Evolutionary conservation across 2,113 vertebrate species (phyloP).

Genomic region (Probosciger aterrimus): DNA sequence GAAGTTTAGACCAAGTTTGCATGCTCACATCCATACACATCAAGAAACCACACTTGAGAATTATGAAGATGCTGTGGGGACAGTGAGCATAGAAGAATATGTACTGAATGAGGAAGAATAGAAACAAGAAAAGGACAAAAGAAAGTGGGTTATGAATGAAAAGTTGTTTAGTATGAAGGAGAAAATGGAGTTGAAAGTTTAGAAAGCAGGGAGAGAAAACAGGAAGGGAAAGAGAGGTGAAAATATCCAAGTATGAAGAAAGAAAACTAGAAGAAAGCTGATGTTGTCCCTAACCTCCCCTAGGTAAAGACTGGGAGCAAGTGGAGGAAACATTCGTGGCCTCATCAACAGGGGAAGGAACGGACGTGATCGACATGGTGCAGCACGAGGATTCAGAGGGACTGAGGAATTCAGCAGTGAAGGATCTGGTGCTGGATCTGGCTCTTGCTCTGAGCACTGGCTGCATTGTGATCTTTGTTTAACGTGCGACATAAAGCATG

Average conservation of each 20-base stretch:
- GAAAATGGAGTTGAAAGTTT: not conserved
- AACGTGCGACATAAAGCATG: conserved; percentile 25
- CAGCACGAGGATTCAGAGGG: not conserved
- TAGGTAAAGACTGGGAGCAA: conserved; percentile 46
- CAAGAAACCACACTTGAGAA: not conserved
- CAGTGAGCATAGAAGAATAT: not conserved
- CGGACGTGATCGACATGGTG: conserved; percentile 66
- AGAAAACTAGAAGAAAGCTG: not conserved
- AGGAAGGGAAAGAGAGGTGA: not conserved
- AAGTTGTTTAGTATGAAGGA: not conserved
- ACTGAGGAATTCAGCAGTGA: not conserved
- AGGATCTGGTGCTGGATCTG: not conserved
- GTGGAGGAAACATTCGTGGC: conserved; percentile 70
- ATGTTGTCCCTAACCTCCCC: not conserved
- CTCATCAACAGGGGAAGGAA: conserved; percentile 67
- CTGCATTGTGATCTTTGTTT: conserved; percentile 40
- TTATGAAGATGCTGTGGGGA: not conserved
- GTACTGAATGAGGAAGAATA: not conserved
- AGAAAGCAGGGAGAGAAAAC: not conserved
- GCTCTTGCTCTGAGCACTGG: conserved; percentile 32
- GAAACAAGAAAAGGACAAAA: not conserved
- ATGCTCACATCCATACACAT: not conserved
- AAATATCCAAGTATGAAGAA: not conserved
- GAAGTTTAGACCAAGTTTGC: not conserved
- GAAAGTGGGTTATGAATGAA: not conserved